Evolutionary conservation across 1,140 invertebrate species (phyloP), one percentile per base, ranked within the genome.

Genomic region (Drosophila sulfurigaster): DNA sequence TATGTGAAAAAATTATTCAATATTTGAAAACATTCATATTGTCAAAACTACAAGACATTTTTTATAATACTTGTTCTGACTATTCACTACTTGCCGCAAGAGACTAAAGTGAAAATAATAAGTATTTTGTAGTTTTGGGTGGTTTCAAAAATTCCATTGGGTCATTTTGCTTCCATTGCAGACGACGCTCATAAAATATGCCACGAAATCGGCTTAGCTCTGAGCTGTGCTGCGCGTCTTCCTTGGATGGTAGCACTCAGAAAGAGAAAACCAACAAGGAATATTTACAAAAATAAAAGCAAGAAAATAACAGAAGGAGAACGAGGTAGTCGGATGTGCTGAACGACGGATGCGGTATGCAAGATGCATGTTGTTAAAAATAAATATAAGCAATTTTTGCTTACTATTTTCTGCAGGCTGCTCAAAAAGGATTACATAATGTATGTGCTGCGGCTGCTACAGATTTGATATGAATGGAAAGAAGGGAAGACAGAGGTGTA

Each of bases 281-380:
- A 79, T 88, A 88, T 83, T 78, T 83, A 83, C 85, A 83, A 87
- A 87, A 88, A 87, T 75, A 88, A 72, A 80, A 85, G 48, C 25
- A 65, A 59, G 54, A 59, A 28, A 64, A 45, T 25, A 52, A 20
- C 43, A 38, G 48, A 66, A 66, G 51, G 52, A 10, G 54, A 25
- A 65, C 32, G 8, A 30, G 28, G 15, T 13, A 32, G 30, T 8
- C 30, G 30, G 30, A 32, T 32, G 35, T 2, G 10, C 8, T 25
- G 32, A 66, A 41, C 13, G 52, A 52, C 8, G 38, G 57, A 57
- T 48, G 32, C 58, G 13, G 56, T 57, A 85, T 85, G 48, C 41
- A 69, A 79, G 68, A 88, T 88, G 82, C 79, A 87, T 77, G 66
- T 54, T 46, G 72, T 56, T 54, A 60, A 51, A 66, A 59, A 57